Conservation (phyloP, 2,888 invertebrate species). For the Agrilus biguttatus region DNA sequence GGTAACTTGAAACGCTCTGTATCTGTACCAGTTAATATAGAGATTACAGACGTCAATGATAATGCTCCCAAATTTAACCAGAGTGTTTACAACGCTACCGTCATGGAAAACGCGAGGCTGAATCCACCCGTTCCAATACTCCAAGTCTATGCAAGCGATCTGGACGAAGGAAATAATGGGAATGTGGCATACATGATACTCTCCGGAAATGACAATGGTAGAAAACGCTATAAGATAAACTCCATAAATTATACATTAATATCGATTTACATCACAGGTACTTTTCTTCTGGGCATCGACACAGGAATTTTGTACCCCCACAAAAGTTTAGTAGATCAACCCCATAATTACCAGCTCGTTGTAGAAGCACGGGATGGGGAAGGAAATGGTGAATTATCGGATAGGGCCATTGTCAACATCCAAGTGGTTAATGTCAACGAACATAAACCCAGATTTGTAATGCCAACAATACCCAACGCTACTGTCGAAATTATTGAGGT, state of each 20-base stretch:
- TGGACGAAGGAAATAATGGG: conserved; percentile 65
- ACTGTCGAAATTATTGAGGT: conserved; percentile 76
- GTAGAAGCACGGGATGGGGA: conserved; percentile 61
- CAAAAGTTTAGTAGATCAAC: conserved; percentile 51
- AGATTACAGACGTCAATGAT: conserved; percentile 76
- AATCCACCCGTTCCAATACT: conserved; percentile 71
- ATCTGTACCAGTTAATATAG: conserved; percentile 66
- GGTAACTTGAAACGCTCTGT: conserved; percentile 49
- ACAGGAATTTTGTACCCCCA: conserved; percentile 74
- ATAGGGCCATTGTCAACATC: conserved; percentile 59
- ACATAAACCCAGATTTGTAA: conserved; percentile 65
- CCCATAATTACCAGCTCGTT: conserved; percentile 34
- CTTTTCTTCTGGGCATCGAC: conserved; percentile 59
- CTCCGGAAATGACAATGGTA: conserved; percentile 48
- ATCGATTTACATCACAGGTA: conserved; percentile 33
- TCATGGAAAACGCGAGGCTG: conserved; percentile 69
- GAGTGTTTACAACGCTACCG: conserved; percentile 59
- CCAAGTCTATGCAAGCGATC: conserved; percentile 68
- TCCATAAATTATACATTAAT: background rate
- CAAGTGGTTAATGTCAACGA: conserved; percentile 68
- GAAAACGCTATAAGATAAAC: no score
- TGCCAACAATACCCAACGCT: conserved; percentile 59
- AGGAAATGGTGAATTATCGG: conserved; percentile 49
- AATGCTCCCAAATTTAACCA: conserved; percentile 72
- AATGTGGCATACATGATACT: conserved; percentile 61